Percentiles rank a stretch among this genome's conserved stretches.
Evolutionary conservation across 35 echinoderm and acorn worm genomes (phyloP).

Genomic region (Ptychodera flava): DNA sequence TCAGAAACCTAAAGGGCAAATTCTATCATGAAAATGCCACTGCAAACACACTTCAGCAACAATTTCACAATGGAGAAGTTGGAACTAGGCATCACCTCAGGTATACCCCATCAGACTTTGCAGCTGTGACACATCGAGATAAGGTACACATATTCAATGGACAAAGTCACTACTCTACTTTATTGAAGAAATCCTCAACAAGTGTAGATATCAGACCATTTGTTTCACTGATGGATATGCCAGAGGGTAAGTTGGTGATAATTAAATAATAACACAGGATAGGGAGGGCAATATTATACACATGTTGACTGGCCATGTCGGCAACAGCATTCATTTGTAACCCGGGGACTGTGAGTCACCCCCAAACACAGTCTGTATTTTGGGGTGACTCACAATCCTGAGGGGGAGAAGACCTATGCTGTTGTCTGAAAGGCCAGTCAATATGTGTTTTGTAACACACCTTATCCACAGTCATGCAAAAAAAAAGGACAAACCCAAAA

Average conservation of each 20-base stretch:
- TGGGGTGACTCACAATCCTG: no score
- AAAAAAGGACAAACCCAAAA: no score
- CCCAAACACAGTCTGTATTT: no score
- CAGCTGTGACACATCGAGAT: neutral
- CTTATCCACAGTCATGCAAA: no score
- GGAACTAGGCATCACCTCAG: neutral
- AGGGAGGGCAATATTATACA: no score
- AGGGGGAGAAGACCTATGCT: no score
- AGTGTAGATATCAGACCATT: neutral
- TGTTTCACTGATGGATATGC: neutral
- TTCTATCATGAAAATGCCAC: neutral
- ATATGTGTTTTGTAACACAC: no score
- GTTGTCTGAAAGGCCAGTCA: no score
- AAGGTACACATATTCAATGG: neutral
- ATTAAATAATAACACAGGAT: no score
- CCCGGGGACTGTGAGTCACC: no score
- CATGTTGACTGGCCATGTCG: no score
- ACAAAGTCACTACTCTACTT: neutral
- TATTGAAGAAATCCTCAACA: neutral
- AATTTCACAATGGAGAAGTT: neutral
- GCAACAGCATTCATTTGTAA: no score
- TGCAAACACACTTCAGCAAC: neutral
- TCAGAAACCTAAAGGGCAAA: neutral
- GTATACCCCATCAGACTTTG: neutral
- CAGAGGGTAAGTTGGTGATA: neutral